Evolutionary conservation across 2,888 invertebrate genomes (phyloP), one percentile per base, ranked within the genome.

Genomic region (Lamproptera curius): DNA sequence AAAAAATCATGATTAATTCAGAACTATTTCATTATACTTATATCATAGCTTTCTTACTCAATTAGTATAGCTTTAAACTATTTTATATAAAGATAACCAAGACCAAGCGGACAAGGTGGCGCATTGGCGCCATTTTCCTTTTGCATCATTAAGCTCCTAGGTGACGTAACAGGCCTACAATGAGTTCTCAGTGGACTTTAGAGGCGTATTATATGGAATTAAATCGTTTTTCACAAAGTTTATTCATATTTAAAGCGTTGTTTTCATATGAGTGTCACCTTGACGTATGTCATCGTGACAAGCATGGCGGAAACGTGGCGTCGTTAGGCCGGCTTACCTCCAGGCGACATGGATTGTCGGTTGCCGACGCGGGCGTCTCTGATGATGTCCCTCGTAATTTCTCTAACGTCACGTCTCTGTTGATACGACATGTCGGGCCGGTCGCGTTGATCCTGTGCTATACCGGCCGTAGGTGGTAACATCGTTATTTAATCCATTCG

Each of bases 221-320:
- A 59, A 59, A 53, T 47, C 52, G 53, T 65, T 76, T 72, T 63
- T 63, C 52, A 43, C 51, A 53, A 46, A 55, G 61, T 67, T 73
- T 76, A 61, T 57, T 46, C 56, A 55, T 51, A 61, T 66, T 68
- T 75, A 72, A 70, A 65, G 68, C 49, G 58, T 82, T 87, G 86
- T 84, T 86, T 85, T 86, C 70, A 62, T 83, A 67, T 72, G 72
- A 63, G 82, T 87, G 88, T 88, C 88, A 88, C 79, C 82, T 86
- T 88, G 88, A 88, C 88, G 73, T 82, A 79, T 77, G 88, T 88
- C 88, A 88, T 76, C 73, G 72, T 88, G 88, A 88, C 88, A 88
- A 78, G 79, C 74, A 83, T 85, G 86, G 86, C 85, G 80, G 81
- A 85, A 87, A 86, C 87, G 87, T 87, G 87, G 86, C 88, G 86